Evolutionary conservation across 2,797 vertebrate genomes (phyloP).

Genomic region (Galagoides demidoff): DNA sequence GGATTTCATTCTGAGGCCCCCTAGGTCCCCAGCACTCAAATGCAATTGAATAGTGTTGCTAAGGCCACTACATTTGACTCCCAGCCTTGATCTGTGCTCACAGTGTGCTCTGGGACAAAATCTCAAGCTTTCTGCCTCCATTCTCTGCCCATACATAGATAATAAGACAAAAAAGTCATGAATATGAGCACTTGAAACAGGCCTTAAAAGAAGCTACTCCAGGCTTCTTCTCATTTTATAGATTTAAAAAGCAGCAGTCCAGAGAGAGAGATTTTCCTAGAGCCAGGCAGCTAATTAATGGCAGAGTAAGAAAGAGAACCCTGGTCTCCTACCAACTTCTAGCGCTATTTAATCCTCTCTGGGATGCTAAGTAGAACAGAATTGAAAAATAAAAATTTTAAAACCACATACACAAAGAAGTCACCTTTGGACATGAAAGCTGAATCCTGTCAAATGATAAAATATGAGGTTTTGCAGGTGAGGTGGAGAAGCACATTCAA

Average conservation of each 20-base stretch:
- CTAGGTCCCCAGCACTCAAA: background rate
- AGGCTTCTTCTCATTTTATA: conserved; percentile 1
- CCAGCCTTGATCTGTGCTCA: background rate
- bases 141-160: background rate
- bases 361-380: conserved; percentile 9
- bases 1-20: background rate
- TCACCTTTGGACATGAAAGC: conserved; percentile 41
- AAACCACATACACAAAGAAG: conserved; percentile 8
- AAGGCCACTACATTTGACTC: background rate
- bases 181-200: background rate
- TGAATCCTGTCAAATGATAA: background rate
- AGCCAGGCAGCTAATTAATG: conserved; percentile 57
- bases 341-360: conserved; percentile 49
- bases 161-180: background rate
- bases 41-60: background rate
- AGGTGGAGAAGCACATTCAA: background rate
- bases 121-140: background rate
- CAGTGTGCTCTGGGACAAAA: background rate
- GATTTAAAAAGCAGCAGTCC: conserved; percentile 54
- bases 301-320: background rate
- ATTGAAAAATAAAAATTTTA: conserved; percentile 32
- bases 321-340: conserved; percentile 37
- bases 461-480: background rate
- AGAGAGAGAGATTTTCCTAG: conserved; percentile 30
- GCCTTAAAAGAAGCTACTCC: background rate